These are phyloP conservation scores for Argyrosomus regius DNA, from an alignment of 2,797 vertebrate genomes.

Conservation along the genomic window DNA sequence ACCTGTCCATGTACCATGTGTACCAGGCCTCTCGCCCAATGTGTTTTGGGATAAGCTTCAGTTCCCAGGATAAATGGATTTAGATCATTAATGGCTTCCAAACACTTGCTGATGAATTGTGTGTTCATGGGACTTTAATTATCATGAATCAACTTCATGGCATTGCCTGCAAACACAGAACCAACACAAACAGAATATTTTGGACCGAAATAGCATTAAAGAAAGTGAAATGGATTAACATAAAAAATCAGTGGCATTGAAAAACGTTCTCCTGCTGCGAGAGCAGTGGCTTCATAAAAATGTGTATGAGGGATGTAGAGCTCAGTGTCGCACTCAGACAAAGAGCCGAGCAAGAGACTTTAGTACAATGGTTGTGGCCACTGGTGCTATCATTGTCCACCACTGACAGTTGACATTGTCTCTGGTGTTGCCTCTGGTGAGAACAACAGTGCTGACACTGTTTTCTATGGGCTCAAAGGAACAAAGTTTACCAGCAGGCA, in stretches of 20 bases:
- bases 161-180: constrained; percentile 21
- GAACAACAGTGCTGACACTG: not conserved
- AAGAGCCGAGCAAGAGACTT: not conserved
- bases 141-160: constrained; percentile 49
- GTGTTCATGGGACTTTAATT: constrained; percentile 28
- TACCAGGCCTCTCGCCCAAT: not conserved
- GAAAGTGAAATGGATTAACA: constrained; percentile 18
- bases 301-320: not conserved
- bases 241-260: not conserved
- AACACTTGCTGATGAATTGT: constrained; percentile 34
- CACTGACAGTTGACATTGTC: not conserved
- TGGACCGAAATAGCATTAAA: constrained; percentile 24
- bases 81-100: constrained; percentile 33
- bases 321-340: not conserved
- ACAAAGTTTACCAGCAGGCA: not conserved
- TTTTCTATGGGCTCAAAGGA: not conserved
- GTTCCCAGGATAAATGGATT: constrained; percentile 10
- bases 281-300: constrained; percentile 3
- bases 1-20: not conserved
- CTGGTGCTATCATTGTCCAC: not conserved
- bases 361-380: not conserved
- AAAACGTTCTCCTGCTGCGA: not conserved
- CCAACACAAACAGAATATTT: constrained; percentile 23
- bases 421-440: not conserved
- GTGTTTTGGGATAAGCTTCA: not conserved